Base-by-base conservation (phyloP, 2,797 vertebrate genomes). In the Oryzias dopingdopingensis region DNA sequence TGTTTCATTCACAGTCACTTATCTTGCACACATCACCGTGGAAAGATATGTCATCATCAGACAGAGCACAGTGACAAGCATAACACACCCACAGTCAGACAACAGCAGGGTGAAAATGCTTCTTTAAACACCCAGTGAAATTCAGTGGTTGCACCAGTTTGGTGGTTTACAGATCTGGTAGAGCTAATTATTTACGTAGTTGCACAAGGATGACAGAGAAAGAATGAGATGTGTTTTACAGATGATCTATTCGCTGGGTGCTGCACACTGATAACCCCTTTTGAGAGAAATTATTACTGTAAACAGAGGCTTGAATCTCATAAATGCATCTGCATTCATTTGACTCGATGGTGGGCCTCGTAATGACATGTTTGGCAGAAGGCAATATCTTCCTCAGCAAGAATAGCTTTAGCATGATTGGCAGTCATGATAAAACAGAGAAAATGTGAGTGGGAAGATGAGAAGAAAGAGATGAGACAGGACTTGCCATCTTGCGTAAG, bases 281-380 rank as follows among this genome's bases (percentile, higher is more conserved):
- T 68, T 61, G 83, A 75, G 84, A 76, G 70, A 74, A 86, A 86
- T 86, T 73, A 86, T 86, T 66, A 76, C 79, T 65, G 74, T 81
- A 84, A 88, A 88, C 83, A 83, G 74, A 82, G 70, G 77, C 84
- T 72, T 74, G 84, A 82, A 85, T 88, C 88, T 90, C 85, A 83
- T 85, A 76, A 87, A 88, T 82, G 80, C 75, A 86, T 89, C 86
- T 87, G 79, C 87, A 90, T 88, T 85, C 68, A 81, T 87, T 87
- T 86, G 75, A 76, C 60, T 79, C 70, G 79, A 80, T 59, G 52
- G 62, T 32, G 13, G 62, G 71, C 68, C 65, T 79, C 65, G n/a
- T 17, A 17, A 64, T 42, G 63, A 51, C 52, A 20, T 75, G 66
- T 47, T 56, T 73, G 60, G 60, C 72, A 63, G 76, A 29, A 56